Evolutionary conservation across 2,797 vertebrate genomes (phyloP).

Genomic region (Sebastes nivosus): DNA sequence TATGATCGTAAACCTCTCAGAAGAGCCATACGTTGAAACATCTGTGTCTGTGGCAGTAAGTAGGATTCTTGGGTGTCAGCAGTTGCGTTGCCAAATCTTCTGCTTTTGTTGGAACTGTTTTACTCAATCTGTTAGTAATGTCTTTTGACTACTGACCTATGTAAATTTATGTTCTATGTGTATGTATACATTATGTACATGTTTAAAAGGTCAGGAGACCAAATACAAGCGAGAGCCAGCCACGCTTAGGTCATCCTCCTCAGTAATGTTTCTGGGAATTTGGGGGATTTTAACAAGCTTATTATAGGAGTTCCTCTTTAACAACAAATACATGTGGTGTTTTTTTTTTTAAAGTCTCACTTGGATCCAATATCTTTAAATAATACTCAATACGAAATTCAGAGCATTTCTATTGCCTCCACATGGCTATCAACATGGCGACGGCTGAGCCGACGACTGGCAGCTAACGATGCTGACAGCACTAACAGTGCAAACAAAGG

Average conservation of each 20-base stretch:
- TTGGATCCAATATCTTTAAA: background rate
- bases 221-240: background rate
- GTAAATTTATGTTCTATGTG: background rate
- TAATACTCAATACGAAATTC: background rate
- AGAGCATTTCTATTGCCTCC: too few relatives aligned
- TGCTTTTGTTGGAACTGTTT: constrained; percentile 41
- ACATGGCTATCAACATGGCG: too few relatives aligned
- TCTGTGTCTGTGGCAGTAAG: constrained; percentile 44
- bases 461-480: too few relatives aligned
- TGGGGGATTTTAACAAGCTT: background rate
- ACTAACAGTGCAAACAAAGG: too few relatives aligned
- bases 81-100: constrained; percentile 32
- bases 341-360: background rate
- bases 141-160: too few relatives aligned
- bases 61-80: constrained; percentile 34
- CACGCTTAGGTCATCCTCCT: background rate
- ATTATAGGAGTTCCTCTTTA: background rate
- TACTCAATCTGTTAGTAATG: background rate
- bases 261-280: background rate
- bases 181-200: background rate
- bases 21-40: constrained; percentile 55
- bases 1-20: constrained; percentile 40
- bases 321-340: background rate
- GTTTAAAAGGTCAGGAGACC: background rate
- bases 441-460: too few relatives aligned